Conservation (phyloP, 2,113 vertebrate species). For the Colaptes auratus region DNA sequence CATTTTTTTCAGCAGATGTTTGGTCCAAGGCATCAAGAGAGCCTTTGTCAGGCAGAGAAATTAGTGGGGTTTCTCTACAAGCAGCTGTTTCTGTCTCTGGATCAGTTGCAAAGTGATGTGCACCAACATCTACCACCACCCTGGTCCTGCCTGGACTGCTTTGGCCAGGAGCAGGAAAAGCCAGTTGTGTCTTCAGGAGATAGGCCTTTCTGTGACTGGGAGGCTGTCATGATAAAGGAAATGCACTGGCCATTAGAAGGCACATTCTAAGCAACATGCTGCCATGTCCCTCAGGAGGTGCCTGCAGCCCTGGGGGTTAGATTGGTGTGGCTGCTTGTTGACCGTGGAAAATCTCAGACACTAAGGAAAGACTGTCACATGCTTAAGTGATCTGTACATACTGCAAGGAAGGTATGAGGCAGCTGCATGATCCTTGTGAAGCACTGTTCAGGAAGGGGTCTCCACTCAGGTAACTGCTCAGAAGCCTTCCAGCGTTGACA, state of each 20-base stretch:
- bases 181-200: not conserved
- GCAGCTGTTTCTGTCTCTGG: fast-evolving
- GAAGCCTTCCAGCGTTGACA: not conserved
- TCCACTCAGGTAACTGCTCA: not conserved
- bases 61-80: not conserved
- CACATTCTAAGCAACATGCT: not conserved
- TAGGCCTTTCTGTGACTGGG: not conserved
- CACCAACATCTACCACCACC: not conserved
- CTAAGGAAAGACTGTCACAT: not conserved
- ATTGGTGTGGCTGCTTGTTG: fast-evolving
- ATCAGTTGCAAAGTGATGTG: not conserved
- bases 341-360: not conserved
- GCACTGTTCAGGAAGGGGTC: not conserved
- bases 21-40: not conserved
- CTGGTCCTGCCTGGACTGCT: fast-evolving
- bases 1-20: not conserved
- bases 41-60: not conserved
- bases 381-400: not conserved
- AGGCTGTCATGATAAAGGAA: not conserved
- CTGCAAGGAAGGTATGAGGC: not conserved
- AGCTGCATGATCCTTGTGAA: not conserved
- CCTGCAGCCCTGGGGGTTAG: not conserved
- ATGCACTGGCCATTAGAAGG: not conserved
- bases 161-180: not conserved
- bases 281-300: not conserved